These are phyloP conservation scores for Cyclophora albipunctata DNA, from an alignment of 2,888 invertebrate species.

Conservation along the genomic window DNA sequence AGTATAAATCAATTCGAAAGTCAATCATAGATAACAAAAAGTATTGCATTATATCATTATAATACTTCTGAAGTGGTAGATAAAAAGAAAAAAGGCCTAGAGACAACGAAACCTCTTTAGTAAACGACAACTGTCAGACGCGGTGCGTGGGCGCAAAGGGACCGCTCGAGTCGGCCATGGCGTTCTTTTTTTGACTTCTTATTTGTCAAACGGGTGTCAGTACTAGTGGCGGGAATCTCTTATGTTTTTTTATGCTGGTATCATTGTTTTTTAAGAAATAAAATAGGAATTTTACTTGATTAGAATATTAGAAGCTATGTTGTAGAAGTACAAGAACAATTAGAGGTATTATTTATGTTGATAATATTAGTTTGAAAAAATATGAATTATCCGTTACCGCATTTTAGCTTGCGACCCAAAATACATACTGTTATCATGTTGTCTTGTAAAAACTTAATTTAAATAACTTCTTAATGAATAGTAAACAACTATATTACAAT, in stretches of 20 bases:
- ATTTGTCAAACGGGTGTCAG: slow-evolving; percentile 29
- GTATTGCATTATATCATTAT: slow-evolving; percentile 21
- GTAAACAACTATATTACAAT: too few relatives aligned
- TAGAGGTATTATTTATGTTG: too few relatives aligned
- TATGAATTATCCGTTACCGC: too few relatives aligned
- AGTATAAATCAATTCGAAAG: slow-evolving; percentile 12
- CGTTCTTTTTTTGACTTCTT: slow-evolving; percentile 25
- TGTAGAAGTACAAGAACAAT: too few relatives aligned
- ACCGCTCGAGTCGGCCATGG: slow-evolving; percentile 26
- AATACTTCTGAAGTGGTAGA: slow-evolving; percentile 25
- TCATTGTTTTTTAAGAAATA: too few relatives aligned
- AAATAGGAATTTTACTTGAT: too few relatives aligned
- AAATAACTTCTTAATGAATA: too few relatives aligned
- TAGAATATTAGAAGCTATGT: too few relatives aligned
- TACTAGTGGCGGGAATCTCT: slow-evolving; percentile 18
- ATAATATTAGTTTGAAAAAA: too few relatives aligned
- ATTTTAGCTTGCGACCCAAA: too few relatives aligned
- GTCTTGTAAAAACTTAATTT: too few relatives aligned
- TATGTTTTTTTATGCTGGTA: slow-evolving; percentile 1
- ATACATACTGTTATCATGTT: too few relatives aligned
- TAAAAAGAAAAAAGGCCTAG: slow-evolving; percentile 27
- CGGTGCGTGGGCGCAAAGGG: slow-evolving; percentile 50
- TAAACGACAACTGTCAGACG: slow-evolving; percentile 47
- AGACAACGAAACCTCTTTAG: slow-evolving; percentile 31
- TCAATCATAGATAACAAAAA: slow-evolving; percentile 21